Conservation (phyloP, 2,888 invertebrate species). For the Hybos culiciformis region DNA sequence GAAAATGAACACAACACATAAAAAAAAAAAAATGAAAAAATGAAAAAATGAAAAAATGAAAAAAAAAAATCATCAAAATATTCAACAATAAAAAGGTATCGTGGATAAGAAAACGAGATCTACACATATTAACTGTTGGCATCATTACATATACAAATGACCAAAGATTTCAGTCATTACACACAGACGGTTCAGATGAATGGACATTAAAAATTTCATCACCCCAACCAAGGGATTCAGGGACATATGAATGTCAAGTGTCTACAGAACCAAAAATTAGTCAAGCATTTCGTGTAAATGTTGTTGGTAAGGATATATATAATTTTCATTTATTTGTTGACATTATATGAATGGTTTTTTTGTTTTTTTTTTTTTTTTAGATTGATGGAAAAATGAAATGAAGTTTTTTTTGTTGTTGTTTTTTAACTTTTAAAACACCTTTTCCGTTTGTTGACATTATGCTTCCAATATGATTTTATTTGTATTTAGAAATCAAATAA, state of each 20-base stretch:
- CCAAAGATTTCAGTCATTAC: conserved; percentile 54
- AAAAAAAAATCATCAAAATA: no score
- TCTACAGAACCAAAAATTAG: conserved; percentile 65
- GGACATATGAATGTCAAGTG: conserved; percentile 61
- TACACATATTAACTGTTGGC: conserved; percentile 61
- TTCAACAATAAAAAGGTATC: conserved; percentile 62
- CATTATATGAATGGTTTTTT: conserved; percentile 7
- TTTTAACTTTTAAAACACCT: no score
- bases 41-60: neutral
- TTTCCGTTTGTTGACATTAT: no score
- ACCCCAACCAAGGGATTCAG: conserved; percentile 51
- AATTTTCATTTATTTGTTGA: neutral
- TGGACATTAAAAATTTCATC: conserved; percentile 56
- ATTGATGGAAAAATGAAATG: no score
- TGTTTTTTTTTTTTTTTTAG: neutral
- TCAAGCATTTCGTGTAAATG: conserved; percentile 52
- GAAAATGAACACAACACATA: neutral
- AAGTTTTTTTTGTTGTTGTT: no score
- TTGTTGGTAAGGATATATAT: conserved; percentile 46
- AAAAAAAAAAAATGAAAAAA: neutral
- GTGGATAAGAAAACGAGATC: conserved; percentile 68
- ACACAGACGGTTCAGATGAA: conserved; percentile 55
- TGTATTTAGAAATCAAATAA: no score
- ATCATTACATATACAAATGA: conserved; percentile 57
- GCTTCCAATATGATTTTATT: no score